phyloP scores from a whole-genome alignment of 2,113 vertebrate species.

The Andinoacara biseriatus region DNA sequence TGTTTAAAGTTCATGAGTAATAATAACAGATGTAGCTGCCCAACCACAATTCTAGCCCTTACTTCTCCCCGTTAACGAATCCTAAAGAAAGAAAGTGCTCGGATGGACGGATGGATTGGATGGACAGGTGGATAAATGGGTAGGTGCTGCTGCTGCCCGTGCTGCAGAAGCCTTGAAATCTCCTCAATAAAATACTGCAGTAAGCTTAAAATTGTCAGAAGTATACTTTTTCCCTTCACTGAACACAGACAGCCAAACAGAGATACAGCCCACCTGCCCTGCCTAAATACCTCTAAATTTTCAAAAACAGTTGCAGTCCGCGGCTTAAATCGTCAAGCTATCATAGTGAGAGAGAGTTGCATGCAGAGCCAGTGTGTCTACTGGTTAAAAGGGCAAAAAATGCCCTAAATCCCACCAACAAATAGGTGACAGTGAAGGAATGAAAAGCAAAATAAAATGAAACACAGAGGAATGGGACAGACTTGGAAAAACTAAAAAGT shows the following conservation, averaged over 20 bases:
- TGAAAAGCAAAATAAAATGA: neutral
- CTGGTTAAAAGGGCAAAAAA: slow-evolving; percentile 38
- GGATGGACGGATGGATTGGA: slow-evolving; percentile 51
- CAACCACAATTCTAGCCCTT: slow-evolving; percentile 85
- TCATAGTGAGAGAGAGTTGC: slow-evolving; percentile 65
- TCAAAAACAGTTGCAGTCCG: slow-evolving; percentile 71
- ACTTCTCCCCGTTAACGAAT: slow-evolving; percentile 78
- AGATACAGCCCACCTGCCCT: slow-evolving; percentile 40
- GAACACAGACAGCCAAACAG: slow-evolving; percentile 64
- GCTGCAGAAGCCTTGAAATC: slow-evolving; percentile 51
- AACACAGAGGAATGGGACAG: slow-evolving; percentile 41
- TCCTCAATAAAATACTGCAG: slow-evolving; percentile 48
- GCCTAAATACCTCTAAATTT: slow-evolving; percentile 49
- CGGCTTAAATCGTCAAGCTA: slow-evolving; percentile 70
- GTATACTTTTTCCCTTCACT: slow-evolving; percentile 71
- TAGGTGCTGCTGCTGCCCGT: slow-evolving; percentile 9
- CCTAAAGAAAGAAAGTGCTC: slow-evolving; percentile 72
- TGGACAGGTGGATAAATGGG: slow-evolving; percentile 6
- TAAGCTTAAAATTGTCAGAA: slow-evolving; percentile 62
- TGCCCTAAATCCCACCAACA: slow-evolving; percentile 47
- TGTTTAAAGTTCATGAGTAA: slow-evolving; percentile 68
- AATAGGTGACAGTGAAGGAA: slow-evolving; percentile 39
- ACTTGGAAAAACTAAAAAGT: slow-evolving; percentile 10
- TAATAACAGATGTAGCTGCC: slow-evolving; percentile 80
- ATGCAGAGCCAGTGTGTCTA: slow-evolving; percentile 67